Evolutionary conservation across 2,113 vertebrate species (phyloP).

Genomic region (Pedetes capensis): DNA sequence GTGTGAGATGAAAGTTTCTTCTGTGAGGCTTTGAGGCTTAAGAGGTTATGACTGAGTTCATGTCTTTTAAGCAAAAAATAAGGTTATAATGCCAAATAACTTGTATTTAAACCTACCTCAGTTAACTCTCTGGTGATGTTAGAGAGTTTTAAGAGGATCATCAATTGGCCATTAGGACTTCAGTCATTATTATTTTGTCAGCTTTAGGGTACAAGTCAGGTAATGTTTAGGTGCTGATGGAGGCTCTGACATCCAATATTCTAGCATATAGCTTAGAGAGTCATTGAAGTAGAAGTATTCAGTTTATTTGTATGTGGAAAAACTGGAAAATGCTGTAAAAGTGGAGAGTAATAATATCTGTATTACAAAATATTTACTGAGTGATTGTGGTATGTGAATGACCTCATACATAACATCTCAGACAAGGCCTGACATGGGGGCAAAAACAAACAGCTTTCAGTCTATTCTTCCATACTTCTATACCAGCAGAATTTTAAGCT

Average conservation of each 20-base stretch:
- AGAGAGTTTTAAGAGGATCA: background rate
- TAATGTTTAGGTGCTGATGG: background rate
- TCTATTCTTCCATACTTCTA: background rate
- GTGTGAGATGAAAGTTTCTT: background rate
- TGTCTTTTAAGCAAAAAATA: background rate
- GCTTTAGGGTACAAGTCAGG: background rate
- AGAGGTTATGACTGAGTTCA: background rate
- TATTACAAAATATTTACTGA: background rate
- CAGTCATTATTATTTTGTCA: background rate
- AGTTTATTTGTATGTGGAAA: background rate
- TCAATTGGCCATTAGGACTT: background rate
- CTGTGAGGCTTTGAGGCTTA: background rate
- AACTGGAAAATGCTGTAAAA: background rate
- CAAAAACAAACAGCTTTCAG: background rate
- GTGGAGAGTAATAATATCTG: background rate
- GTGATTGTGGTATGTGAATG: background rate
- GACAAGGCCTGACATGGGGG: background rate
- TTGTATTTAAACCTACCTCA: background rate
- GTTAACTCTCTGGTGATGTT: background rate
- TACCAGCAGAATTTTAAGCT: background rate
- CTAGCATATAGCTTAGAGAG: background rate
- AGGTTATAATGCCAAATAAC: background rate
- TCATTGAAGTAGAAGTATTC: background rate
- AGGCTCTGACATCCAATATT: background rate
- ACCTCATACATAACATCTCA: background rate